Base-by-base conservation (phyloP, 2,113 vertebrate genomes). In the Passer domesticus region DNA sequence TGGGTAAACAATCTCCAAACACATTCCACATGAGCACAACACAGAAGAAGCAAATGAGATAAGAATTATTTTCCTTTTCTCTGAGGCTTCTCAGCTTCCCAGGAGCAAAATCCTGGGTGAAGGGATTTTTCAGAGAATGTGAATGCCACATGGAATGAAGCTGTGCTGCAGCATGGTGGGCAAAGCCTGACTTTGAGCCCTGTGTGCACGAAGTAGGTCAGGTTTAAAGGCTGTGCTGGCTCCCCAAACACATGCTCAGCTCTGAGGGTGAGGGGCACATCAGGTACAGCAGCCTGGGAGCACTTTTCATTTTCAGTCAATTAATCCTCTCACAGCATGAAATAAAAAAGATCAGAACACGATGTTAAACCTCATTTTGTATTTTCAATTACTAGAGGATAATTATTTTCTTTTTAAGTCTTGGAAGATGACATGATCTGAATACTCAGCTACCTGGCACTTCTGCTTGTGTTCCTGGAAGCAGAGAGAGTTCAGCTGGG, bases 401-500 rank as follows among this genome's bases (percentile, higher is more conserved):
- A 97, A 94, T 96, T 97, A 94, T 97, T 96, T 94, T 96, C 90
- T 90, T 95, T 92, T 95, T 70, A 92, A 95, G 79, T 70, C 80
- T 83, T 59, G 86, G 60, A 94, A 94, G 92, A 88, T 92, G 91
- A 95, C 92, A 92, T 41, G 91, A 95, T 96, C 80, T 89, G 91
- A 94, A 93, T 96, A 63, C 47, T 90, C 1, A 2, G 85, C 41
- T 74, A 89, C 86, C 89, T 92, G 86, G 73, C 78, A 10, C 88
- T 90, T 22, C 79, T 94, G 72, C 68, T 62, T 33, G 68, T 2
- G 1, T 75, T 90, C 59, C 89, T 90, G 86, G 79, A 87, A 92
- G 59, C 83, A 70, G 73, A 39, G 75, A 23, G 3, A 33, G 80
- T 63, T 94, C 91, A 86, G 25, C 39, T 66, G 23, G 52, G 76